Evolutionary conservation across 2,797 vertebrate species (phyloP).

Genomic region (Limosa lapponica): DNA sequence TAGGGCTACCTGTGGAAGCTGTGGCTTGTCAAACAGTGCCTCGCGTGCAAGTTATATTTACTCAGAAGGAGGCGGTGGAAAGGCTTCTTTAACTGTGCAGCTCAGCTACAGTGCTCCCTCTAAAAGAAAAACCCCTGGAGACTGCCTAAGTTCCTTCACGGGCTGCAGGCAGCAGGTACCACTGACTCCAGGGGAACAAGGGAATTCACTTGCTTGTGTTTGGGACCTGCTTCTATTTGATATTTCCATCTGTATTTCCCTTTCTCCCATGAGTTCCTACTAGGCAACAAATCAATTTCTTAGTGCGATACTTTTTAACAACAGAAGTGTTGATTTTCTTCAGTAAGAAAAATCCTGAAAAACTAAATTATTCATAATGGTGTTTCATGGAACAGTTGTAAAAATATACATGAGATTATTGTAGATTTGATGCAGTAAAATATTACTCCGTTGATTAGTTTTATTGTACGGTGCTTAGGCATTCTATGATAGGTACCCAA

Average conservation of each 20-base stretch:
- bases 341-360: neutral
- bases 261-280: neutral
- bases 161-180: neutral
- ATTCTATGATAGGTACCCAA: neutral
- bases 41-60: neutral
- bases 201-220: neutral
- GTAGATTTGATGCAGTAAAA: neutral
- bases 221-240: neutral
- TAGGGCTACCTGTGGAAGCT: neutral
- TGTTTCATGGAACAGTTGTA: neutral
- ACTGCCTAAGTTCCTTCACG: neutral
- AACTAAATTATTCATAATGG: neutral
- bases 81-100: neutral
- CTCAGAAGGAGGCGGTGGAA: neutral
- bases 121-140: neutral
- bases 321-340: neutral
- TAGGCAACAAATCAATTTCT: neutral
- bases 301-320: neutral
- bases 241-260: neutral
- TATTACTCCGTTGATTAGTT: neutral
- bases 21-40: neutral
- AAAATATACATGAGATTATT: neutral
- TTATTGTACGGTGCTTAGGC: neutral
- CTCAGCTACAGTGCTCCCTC: neutral
- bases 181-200: neutral